These are phyloP conservation scores for Cyphomyrmex costatus DNA, from an alignment of 1,140 invertebrate species.

Conservation along the genomic window DNA sequence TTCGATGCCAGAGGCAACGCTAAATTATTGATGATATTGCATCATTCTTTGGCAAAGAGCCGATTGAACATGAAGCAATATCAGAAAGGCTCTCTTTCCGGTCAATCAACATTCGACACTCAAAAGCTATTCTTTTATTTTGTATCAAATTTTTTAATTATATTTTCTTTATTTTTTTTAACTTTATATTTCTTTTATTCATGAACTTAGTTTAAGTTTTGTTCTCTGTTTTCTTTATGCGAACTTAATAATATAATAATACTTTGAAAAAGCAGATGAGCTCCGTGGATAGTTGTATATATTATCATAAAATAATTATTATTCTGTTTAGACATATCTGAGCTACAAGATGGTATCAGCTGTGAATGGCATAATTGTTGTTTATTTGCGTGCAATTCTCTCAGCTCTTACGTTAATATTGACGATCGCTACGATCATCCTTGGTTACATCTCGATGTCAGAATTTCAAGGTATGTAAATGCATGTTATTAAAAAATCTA, in stretches of 20 bases:
- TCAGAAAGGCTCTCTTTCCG: background rate
- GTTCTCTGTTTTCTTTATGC: background rate
- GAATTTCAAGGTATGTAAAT: conserved; percentile 76
- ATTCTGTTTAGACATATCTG: conserved; percentile 75
- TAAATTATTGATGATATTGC: conserved; percentile 12
- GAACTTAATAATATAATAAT: background rate
- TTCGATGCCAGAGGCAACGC: background rate
- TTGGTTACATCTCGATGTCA: conserved; percentile 76
- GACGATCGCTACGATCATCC: conserved; percentile 73
- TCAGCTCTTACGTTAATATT: conserved; percentile 74
- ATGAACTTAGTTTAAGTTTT: background rate
- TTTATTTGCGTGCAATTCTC: conserved; percentile 72
- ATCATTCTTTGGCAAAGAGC: background rate
- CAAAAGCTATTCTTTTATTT: background rate
- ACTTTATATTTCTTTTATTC: background rate
- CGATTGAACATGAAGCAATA: conserved; percentile 5
- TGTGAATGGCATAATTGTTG: conserved; percentile 72
- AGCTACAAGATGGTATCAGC: conserved; percentile 78
- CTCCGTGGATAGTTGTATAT: background rate
- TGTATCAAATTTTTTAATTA: background rate
- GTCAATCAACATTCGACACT: background rate
- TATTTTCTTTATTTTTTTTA: background rate
- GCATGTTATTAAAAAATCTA: background rate
- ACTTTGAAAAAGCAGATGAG: background rate
- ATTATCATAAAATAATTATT: background rate